Evolutionary conservation across 92 coral and sea anemone genomes (phyloP), one percentile per base, ranked within the genome.

Genomic region (Diadumene lineata): DNA sequence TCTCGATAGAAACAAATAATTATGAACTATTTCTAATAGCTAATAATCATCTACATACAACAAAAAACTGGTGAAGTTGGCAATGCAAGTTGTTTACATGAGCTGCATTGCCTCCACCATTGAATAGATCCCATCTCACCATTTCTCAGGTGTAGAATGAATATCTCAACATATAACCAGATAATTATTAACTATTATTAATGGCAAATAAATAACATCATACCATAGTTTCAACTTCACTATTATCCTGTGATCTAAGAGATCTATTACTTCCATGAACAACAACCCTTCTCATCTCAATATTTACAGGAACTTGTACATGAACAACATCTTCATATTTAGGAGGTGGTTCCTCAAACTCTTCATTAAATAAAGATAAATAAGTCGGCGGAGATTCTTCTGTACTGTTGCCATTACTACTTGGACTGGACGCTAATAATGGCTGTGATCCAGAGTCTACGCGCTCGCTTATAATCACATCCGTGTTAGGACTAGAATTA

Each of bases 291-390:
- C 48, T 53, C 77, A 72, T 72, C 23, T 72, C 77, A 32, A 72
- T 72, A 33, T 43, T 19, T 7, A 74, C 26, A 18, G 79, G 69
- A 18, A 29, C n/a, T 19, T 43, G n/a, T 6, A 11, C 33, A 46
- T 48, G 48, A 23, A 78, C 69, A 6, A 78, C 82, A 1, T 78
- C 82, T 18, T 78, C 82, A 38, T 78, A 78, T 23, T 69, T 78
- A 1, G 82, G 82, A 2, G 82, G 82, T 16, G 75, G 82, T 50
- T 57, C 68, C 65, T 78, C 82, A 19, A 23, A 32, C 23, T 48
- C 65, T 31, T 66, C 64, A 0, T 60, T 68, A 43, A 68, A 78
- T 50, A 78, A 78, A 23, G 82, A 78, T 25, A 22, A 2, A 27
- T 78, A 78, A 22, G 63, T 56, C 25, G 82, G 82, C 19, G 72